phyloP scores from a whole-genome alignment of 64 coral and sea anemone species.

The Dendrophyllia cribrosa region DNA sequence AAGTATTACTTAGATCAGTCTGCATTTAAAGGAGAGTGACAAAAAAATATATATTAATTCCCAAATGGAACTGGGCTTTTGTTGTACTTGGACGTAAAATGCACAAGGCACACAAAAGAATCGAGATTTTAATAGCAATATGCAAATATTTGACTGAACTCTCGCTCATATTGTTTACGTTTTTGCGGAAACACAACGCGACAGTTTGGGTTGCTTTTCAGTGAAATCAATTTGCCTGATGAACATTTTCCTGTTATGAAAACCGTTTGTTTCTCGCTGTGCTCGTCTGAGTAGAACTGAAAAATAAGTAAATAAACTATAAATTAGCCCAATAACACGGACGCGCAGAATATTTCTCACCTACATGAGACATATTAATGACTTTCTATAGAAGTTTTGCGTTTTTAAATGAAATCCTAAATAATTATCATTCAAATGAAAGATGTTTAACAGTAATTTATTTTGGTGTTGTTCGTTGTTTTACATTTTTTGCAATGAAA shows the following conservation, averaged over 20 bases:
- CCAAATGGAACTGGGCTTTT: background rate
- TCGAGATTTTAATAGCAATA: background rate
- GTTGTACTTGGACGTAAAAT: background rate
- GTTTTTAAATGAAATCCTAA: no score
- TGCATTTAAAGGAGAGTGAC: background rate
- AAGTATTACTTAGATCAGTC: background rate
- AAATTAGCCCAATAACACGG: no score
- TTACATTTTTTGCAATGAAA: no score
- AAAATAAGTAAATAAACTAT: no score
- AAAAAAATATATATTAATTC: background rate
- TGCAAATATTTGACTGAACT: conserved; percentile 5
- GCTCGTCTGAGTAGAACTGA: no score
- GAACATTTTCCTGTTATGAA: background rate
- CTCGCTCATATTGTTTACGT: background rate
- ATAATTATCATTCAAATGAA: no score
- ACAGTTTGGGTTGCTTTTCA: background rate
- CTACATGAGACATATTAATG: no score
- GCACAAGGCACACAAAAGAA: background rate
- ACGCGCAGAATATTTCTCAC: no score
- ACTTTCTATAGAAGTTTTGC: no score
- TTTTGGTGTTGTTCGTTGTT: no score
- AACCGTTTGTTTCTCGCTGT: background rate
- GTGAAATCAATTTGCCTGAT: background rate
- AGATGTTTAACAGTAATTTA: no score
- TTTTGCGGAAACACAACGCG: background rate